These are phyloP conservation scores for Ranitomeya variabilis DNA, from an alignment of 2,113 vertebrate species.

Conservation along the genomic window DNA sequence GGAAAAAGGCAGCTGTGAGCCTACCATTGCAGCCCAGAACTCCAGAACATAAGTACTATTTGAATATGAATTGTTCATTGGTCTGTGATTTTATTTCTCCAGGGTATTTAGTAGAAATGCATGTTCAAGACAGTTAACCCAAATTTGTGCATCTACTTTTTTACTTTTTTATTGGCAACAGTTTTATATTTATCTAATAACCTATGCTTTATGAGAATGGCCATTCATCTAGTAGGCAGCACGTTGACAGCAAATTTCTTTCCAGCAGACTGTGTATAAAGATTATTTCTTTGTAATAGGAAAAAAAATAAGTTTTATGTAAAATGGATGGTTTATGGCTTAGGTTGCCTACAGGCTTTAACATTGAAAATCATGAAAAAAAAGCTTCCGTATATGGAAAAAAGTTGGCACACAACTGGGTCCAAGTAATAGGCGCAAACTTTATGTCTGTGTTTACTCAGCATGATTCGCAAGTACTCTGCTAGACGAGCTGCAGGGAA, in stretches of 20 bases:
- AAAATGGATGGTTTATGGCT: background rate
- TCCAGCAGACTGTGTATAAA: background rate
- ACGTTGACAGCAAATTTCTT: background rate
- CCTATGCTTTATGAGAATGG: background rate
- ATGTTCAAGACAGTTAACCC: too few relatives aligned
- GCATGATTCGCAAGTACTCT: slow-evolving; percentile 6
- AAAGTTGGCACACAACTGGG: background rate
- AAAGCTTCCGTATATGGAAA: background rate
- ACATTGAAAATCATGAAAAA: background rate
- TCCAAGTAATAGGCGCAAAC: slow-evolving; percentile 7
- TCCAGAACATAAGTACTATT: too few relatives aligned
- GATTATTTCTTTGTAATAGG: background rate
- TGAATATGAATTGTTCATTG: too few relatives aligned
- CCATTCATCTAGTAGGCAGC: background rate
- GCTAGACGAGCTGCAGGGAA: slow-evolving; percentile 15
- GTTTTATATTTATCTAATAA: too few relatives aligned
- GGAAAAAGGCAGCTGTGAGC: too few relatives aligned
- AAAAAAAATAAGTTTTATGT: background rate
- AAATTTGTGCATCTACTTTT: too few relatives aligned
- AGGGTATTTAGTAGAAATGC: too few relatives aligned
- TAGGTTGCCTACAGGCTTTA: background rate
- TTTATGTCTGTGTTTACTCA: slow-evolving; percentile 23
- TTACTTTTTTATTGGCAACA: too few relatives aligned
- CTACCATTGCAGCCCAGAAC: too few relatives aligned
- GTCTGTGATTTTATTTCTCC: too few relatives aligned